Evolutionary conservation across 2,797 vertebrate genomes (phyloP).

Genomic region (Ataeniobius toweri): DNA sequence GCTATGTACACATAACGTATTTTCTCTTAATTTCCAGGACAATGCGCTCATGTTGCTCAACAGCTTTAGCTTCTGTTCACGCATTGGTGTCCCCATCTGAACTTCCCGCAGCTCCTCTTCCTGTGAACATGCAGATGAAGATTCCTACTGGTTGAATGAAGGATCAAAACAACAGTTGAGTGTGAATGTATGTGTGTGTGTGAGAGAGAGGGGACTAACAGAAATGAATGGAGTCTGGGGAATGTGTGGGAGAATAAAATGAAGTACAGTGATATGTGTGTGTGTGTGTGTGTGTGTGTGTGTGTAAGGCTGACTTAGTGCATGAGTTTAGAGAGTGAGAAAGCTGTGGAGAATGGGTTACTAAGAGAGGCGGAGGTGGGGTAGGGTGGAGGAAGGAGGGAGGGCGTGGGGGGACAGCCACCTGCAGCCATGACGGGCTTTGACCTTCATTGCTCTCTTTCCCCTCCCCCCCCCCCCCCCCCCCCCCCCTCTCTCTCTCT

Average conservation of each 20-base stretch:
- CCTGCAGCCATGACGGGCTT: slow-evolving; percentile 91
- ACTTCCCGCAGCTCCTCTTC: slow-evolving; percentile 81
- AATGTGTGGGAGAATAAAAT: slow-evolving; percentile 53
- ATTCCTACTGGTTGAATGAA: slow-evolving; percentile 70
- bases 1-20: neutral
- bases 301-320: slow-evolving; percentile 30
- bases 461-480: slow-evolving; percentile 42
- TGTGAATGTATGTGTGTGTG: slow-evolving; percentile 37
- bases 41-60: slow-evolving; percentile 32
- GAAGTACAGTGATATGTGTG: slow-evolving; percentile 55
- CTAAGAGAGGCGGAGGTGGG: slow-evolving; percentile 66
- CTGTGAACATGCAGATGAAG: slow-evolving; percentile 67
- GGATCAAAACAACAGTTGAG: slow-evolving; percentile 77
- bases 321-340: slow-evolving; percentile 65
- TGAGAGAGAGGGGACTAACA: slow-evolving; percentile 24
- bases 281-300: slow-evolving; percentile 37
- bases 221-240: slow-evolving; percentile 55
- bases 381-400: slow-evolving; percentile 64
- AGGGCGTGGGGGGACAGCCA: slow-evolving; percentile 85
- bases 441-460: slow-evolving; percentile 89
- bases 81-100: slow-evolving; percentile 91
- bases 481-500: slow-evolving; percentile 32
- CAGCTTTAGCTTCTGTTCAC: slow-evolving; percentile 81
- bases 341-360: slow-evolving; percentile 78
- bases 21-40: slow-evolving; percentile 39